These are phyloP conservation scores for Strigamia crassipes DNA, from an alignment of 2,888 invertebrate species.

Conservation along the genomic window DNA sequence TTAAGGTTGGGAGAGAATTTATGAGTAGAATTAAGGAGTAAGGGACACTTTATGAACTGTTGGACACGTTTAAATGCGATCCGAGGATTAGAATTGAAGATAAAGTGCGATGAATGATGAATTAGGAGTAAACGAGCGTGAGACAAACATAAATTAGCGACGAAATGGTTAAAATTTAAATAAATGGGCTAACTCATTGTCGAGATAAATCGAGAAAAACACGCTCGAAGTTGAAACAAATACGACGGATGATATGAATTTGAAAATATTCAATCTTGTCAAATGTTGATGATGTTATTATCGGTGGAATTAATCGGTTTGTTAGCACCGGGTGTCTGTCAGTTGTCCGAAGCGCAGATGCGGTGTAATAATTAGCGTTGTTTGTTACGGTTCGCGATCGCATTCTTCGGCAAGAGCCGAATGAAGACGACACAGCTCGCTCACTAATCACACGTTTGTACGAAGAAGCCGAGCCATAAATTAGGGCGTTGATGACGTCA, in stretches of 20 bases:
- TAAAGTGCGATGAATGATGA: not conserved
- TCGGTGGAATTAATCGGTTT: not conserved
- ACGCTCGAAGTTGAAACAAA: no score
- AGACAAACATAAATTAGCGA: not conserved
- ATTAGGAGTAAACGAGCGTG: not conserved
- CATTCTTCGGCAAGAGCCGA: conserved; percentile 1
- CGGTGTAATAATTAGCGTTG: not conserved
- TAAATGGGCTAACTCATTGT: not conserved
- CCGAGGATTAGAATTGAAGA: not conserved
- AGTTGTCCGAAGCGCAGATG: not conserved
- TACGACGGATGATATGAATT: not conserved
- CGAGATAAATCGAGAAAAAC: not conserved
- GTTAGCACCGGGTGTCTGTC: not conserved
- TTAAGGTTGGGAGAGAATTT: no score
- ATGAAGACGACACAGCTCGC: conserved; percentile 16
- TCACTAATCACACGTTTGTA: conserved; percentile 34
- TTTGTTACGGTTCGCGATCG: not conserved
- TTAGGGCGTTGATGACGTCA: conserved; percentile 22
- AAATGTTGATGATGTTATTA: not conserved
- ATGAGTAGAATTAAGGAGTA: no score
- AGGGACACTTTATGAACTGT: no score
- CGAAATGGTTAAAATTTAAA: not conserved
- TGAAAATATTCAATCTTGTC: not conserved
- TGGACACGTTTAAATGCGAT: no score
- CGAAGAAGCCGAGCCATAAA: conserved; percentile 34